Conservation (phyloP, 2,888 invertebrate genomes). For the Globia sparganii region DNA sequence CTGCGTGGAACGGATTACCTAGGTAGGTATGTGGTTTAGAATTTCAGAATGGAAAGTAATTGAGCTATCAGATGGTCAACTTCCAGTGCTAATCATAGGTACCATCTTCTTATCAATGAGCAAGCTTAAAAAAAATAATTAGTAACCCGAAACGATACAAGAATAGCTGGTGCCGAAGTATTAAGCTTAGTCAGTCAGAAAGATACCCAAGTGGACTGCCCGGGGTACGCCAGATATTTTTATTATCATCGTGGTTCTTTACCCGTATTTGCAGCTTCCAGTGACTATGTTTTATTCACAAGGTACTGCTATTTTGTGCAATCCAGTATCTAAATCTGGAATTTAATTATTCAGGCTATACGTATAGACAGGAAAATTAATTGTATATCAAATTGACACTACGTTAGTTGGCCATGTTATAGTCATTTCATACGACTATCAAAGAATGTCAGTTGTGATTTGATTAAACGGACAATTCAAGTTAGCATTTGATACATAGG, state of each 20-base stretch:
- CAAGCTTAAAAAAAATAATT: neutral
- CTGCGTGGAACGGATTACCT: neutral
- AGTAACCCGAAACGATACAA: neutral
- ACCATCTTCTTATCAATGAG: neutral
- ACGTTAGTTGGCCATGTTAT: no score
- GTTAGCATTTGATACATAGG: neutral
- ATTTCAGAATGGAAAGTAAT: neutral
- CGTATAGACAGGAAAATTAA: neutral
- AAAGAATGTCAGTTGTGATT: neutral
- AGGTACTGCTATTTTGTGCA: neutral
- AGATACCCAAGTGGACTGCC: neutral
- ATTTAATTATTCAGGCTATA: neutral
- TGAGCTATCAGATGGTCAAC: neutral
- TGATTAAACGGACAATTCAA: neutral
- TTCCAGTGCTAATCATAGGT: neutral
- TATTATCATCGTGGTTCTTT: neutral
- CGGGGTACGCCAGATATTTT: neutral
- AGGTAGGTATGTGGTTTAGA: neutral
- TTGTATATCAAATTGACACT: neutral
- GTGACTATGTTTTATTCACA: neutral
- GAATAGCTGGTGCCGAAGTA: neutral
- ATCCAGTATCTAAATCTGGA: neutral
- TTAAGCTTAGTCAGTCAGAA: neutral
- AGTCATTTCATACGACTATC: neutral
- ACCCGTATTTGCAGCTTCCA: neutral